Evolutionary conservation across 23 tunicate species (phyloP).

Genomic region (Botrylloides violaceus): DNA sequence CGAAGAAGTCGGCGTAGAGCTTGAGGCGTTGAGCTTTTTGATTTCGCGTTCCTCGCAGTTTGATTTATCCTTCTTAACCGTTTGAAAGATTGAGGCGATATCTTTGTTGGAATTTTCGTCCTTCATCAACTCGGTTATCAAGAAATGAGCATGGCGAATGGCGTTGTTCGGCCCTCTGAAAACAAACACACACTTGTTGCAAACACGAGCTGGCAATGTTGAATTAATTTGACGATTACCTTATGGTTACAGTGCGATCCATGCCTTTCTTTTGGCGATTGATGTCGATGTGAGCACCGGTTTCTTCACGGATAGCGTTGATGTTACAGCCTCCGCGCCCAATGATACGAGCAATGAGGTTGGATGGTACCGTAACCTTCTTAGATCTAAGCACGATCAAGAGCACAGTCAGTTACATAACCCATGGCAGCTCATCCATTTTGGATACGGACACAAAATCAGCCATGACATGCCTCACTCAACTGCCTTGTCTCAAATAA

Average conservation of each 20-base stretch:
- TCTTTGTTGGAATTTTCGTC: constrained; percentile 68
- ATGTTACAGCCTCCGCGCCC: constrained; percentile 98
- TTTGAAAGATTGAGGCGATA: constrained; percentile 31
- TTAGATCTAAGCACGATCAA: constrained; percentile 30
- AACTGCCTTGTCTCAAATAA: too few species aligned
- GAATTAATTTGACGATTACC: constrained; percentile 21
- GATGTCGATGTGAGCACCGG: constrained; percentile 98
- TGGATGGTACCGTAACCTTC: constrained; percentile 77
- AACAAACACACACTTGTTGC: neutral
- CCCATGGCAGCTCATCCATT: too few species aligned
- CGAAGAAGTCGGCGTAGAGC: too few species aligned
- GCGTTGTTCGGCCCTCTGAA: constrained; percentile 59
- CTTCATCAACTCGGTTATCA: constrained; percentile 61
- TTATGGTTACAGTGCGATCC: constrained; percentile 92
- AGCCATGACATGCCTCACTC: too few species aligned
- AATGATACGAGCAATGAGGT: constrained; percentile 86
- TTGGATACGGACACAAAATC: too few species aligned
- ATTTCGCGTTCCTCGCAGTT: neutral
- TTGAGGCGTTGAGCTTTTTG: too few species aligned
- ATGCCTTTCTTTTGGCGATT: constrained; percentile 83
- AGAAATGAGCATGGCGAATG: constrained; percentile 55
- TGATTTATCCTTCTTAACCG: neutral
- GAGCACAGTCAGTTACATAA: neutral
- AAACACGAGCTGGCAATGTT: neutral
- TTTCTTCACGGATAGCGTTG: constrained; percentile 93